These are phyloP conservation scores for Alectoris magna DNA, from an alignment of 2,797 vertebrate species.

Conservation along the genomic window DNA sequence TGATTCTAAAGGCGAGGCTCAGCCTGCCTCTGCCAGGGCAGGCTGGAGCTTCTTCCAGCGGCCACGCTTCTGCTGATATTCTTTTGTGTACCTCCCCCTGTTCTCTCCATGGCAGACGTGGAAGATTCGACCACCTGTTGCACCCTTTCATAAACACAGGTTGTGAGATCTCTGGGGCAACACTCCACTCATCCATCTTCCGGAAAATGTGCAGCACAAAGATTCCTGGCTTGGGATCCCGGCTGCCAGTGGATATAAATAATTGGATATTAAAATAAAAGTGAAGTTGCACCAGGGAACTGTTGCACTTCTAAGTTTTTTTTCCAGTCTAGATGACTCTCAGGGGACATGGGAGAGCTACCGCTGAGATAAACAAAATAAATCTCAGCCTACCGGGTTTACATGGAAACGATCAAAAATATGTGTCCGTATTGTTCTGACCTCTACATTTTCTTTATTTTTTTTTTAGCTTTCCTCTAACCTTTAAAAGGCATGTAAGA, in stretches of 20 bases:
- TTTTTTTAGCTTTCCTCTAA: slow-evolving; percentile 29
- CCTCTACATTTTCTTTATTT: background rate
- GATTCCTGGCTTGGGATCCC: background rate
- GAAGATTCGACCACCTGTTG: background rate
- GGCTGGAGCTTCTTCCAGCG: background rate
- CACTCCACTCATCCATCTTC: background rate
- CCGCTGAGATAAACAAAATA: slow-evolving; percentile 9
- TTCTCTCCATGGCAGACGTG: background rate
- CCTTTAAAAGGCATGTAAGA: slow-evolving; percentile 61
- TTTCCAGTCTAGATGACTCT: background rate
- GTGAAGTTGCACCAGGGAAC: background rate
- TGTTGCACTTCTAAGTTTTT: slow-evolving; percentile 24
- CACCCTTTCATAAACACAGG: background rate
- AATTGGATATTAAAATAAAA: slow-evolving; percentile 43
- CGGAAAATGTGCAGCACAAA: background rate
- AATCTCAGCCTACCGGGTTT: slow-evolving; percentile 26
- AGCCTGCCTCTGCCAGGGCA: background rate
- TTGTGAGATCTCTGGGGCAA: background rate
- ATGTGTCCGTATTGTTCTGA: background rate
- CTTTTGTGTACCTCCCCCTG: background rate
- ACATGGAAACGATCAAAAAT: slow-evolving; percentile 35
- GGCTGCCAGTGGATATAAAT: background rate
- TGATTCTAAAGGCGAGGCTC: background rate
- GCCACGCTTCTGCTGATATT: background rate
- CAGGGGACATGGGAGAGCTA: slow-evolving; percentile 6